Evolutionary conservation across 2,797 vertebrate species (phyloP), one percentile per base, ranked within the genome.

Genomic region (Anniella stebbinsi): DNA sequence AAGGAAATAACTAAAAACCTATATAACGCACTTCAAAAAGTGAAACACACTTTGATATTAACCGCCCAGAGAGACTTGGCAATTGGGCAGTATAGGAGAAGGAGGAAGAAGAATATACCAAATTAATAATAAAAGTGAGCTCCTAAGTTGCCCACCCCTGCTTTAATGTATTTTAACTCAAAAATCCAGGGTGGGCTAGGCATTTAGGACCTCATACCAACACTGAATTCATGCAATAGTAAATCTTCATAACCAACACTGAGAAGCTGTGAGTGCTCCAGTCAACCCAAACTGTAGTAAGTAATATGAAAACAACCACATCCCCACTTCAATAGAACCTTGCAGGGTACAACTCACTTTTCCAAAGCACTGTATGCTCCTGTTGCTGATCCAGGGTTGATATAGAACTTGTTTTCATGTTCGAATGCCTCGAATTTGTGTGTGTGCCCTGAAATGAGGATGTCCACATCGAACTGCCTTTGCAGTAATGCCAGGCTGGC

Each of bases 401-500:
- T 99, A 94, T 99, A 99, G 97, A 99, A 99, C 96, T 99, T 99
- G 97, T 99, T 99, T 95, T 99, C 99, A 1, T 99, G 99, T 96
- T 99, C 99, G 72, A 99, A 99, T 0, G 99, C 99, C 97, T 99
- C 99, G 54, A 99, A 99, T 96, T 99, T 99, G 95, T 99, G 99
- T 23, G 99, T 99, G 93, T 99, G 99, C 87, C 99, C 99, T 0
- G 99, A 99, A 96, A 99, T 99, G 92, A 99, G 98, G 97, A 99
- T 99, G 97, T 99, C 99, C 86, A 99, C 99, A 51, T 99, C 99
- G 84, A 99, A 98, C 95, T 99, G 99, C 95, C 99, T 98, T 94
- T 99, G 99, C 18, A 99, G 96, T 96, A 99, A 97, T 0, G 99
- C 99, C 94, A 99, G 97, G 92, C 99, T 99, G 93, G 99, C 99